Percentiles rank a stretch among this genome's conserved stretches.
phyloP scores from a whole-genome alignment of 1,140 invertebrate species.

The Samia ricini region DNA sequence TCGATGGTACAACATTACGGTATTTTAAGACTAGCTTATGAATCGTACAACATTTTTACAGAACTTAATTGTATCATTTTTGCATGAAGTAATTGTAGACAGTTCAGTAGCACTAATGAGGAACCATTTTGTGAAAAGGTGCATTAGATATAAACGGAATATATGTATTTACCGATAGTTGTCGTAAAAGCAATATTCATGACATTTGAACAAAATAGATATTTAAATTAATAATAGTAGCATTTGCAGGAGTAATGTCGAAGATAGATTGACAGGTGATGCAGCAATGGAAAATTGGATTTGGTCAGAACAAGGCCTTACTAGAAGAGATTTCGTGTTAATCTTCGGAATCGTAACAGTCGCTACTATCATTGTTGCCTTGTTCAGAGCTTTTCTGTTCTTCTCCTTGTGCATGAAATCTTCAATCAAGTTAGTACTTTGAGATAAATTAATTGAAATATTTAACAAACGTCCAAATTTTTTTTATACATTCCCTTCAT shows the following conservation, averaged over 20 bases:
- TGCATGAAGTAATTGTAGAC: too few species aligned
- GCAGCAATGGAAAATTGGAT: conserved; percentile 51
- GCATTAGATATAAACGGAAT: too few species aligned
- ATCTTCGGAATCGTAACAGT: conserved; percentile 61
- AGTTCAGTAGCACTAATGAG: too few species aligned
- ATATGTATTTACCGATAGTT: too few species aligned
- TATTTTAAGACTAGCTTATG: not conserved
- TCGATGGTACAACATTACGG: conserved; percentile 79
- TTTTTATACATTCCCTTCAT: not conserved
- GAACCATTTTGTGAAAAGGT: too few species aligned
- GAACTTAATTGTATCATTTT: too few species aligned
- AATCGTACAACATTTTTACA: too few species aligned
- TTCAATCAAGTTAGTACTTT: conserved; percentile 82
- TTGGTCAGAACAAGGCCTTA: conserved; percentile 53
- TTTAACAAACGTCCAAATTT: too few species aligned
- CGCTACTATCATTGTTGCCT: conserved; percentile 77
- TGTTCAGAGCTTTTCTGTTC: conserved; percentile 84
- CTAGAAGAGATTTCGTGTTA: conserved; percentile 43
- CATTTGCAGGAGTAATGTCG: conserved; percentile 53
- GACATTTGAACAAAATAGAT: too few species aligned
- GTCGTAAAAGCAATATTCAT: too few species aligned
- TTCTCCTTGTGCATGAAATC: conserved; percentile 87
- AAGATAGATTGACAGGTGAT: conserved; percentile 63
- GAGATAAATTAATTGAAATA: too few species aligned
- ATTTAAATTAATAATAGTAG: not conserved